A percentile compares a stretch with the other conserved stretches of the same genome.
Conservation (phyloP, 1,140 invertebrate species). For the Anagrus nilaparvatae region DNA sequence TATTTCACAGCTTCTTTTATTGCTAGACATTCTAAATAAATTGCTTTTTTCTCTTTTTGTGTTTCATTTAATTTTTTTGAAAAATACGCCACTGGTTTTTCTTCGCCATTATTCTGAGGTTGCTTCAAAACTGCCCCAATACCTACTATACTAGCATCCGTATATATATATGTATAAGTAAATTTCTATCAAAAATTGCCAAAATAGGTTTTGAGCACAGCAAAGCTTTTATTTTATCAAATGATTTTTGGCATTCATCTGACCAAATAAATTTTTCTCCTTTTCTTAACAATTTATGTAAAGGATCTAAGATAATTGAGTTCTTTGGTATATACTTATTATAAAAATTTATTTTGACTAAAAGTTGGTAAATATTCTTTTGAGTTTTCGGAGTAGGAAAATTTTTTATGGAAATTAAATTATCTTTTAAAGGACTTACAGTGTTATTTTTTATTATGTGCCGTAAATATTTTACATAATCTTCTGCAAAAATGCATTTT, state of each 20-base stretch:
- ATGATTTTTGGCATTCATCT: conserved; percentile 14
- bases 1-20: conserved; percentile 15
- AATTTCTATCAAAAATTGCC: conserved; percentile 20
- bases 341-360: no score
- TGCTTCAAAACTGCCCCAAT: conserved; percentile 16
- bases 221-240: conserved; percentile 15
- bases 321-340: no score
- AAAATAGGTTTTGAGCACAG: conserved; percentile 16
- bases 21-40: conserved; percentile 16
- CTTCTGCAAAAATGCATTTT: no score
- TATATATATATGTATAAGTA: conserved; percentile 17
- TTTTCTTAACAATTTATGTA: conserved; percentile 19
- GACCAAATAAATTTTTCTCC: conserved; percentile 17
- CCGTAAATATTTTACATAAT: no score
- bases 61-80: conserved; percentile 12
- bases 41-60: conserved; percentile 10
- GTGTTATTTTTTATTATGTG: no score
- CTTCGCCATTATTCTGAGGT: conserved; percentile 9
- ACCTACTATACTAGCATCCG: conserved; percentile 15
- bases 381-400: no score
- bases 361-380: no score
- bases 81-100: conserved; percentile 13
- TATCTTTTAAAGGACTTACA: no score
- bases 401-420: no score
- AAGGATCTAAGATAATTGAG: conserved; percentile 12